These are phyloP conservation scores for Colius striatus DNA, from an alignment of 2,113 vertebrate genomes.

Conservation along the genomic window DNA sequence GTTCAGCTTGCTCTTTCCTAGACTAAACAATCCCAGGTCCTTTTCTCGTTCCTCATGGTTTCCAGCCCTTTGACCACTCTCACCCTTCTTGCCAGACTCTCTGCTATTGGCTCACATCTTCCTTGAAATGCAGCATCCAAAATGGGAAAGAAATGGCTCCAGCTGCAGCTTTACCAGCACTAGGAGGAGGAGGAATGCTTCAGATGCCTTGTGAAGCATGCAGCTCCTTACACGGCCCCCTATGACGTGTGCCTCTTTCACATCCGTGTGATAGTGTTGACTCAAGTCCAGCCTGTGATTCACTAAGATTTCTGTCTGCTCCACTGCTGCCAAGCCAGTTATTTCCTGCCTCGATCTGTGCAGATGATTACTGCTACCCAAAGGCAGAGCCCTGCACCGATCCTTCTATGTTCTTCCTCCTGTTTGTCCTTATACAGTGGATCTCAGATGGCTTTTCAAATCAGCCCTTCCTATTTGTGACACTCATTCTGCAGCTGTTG, in stretches of 20 bases:
- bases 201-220: background rate
- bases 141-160: background rate
- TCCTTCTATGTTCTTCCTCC: background rate
- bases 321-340: background rate
- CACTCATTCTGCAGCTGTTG: background rate
- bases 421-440: background rate
- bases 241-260: background rate
- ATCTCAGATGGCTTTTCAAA: accelerated
- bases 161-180: background rate
- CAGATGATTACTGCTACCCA: background rate
- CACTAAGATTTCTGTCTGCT: background rate
- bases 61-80: conserved; percentile 29
- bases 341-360: background rate
- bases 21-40: conserved; percentile 55
- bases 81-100: background rate
- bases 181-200: background rate
- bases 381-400: background rate
- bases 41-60: conserved; percentile 30
- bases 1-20: background rate
- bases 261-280: conserved; percentile 10
- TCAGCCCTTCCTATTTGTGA: background rate
- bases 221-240: background rate
- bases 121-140: background rate
- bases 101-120: background rate
- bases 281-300: conserved; percentile 24